These are phyloP conservation scores for Cabera pusaria DNA, from an alignment of 2,888 invertebrate species.

Conservation along the genomic window DNA sequence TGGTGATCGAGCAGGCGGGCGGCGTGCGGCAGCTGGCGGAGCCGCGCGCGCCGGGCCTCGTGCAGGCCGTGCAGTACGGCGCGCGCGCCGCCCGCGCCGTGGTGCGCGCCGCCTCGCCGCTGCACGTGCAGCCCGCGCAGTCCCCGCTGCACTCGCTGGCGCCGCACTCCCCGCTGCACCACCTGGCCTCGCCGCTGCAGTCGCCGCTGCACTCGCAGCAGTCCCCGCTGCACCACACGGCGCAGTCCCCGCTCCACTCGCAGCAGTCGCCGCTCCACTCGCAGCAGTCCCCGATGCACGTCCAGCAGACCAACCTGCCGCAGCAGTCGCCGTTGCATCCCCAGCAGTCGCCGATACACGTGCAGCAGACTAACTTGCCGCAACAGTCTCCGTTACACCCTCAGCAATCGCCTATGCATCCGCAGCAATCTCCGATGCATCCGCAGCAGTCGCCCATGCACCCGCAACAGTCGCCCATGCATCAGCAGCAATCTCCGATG, in stretches of 20 bases:
- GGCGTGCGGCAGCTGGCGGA: conserved; percentile 59
- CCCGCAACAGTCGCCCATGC: conserved; percentile 61
- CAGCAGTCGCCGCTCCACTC: conserved; percentile 69
- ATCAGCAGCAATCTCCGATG: conserved; percentile 54
- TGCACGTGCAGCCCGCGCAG: conserved; percentile 63
- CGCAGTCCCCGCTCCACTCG: conserved; percentile 67
- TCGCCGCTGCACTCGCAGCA: conserved; percentile 68
- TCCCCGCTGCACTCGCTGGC: conserved; percentile 53
- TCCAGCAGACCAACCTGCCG: conserved; percentile 39
- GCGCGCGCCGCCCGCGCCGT: too few relatives aligned
- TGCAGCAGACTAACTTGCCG: conserved; percentile 51
- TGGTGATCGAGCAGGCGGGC: conserved; percentile 71
- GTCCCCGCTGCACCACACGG: conserved; percentile 63
- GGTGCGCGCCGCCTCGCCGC: conserved; percentile 55
- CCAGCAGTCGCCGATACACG: conserved; percentile 54
- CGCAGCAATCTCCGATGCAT: conserved; percentile 59
- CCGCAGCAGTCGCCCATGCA: conserved; percentile 60
- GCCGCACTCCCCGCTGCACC: conserved; percentile 59
- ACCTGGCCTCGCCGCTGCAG: conserved; percentile 59
- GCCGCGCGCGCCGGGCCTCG: conserved; percentile 52
- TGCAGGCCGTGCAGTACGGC: too few relatives aligned
- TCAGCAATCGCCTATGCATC: conserved; percentile 59
- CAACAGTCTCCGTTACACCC: conserved; percentile 59
- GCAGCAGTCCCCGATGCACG: conserved; percentile 69
- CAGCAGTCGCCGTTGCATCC: conserved; percentile 45